Evolutionary conservation across 2,888 invertebrate species (phyloP), one percentile per base, ranked within the genome.

Genomic region (Hedya salicella): DNA sequence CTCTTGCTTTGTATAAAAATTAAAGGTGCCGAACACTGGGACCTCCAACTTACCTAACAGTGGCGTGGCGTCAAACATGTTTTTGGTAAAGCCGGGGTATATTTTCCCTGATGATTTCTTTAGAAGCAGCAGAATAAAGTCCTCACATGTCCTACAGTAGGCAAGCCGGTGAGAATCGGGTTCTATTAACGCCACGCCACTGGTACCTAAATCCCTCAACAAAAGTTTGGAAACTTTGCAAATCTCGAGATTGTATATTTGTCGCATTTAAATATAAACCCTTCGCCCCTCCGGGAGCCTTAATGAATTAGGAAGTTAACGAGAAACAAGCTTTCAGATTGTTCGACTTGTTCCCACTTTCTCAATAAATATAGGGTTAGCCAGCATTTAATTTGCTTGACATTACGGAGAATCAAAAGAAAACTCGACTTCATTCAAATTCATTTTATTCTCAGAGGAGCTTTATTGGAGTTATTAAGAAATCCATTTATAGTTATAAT

Each of bases 271-370:
- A 63, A 54, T 44, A 13, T 46, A 57, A 56, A 32, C 17, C 46
- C 21, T 48, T 21, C 46, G 32, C 16, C 61, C 46, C 42, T 42
- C 32, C 25, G 39, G 48, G 13, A 9, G 40, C 21, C 56, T 61
- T 50, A 62, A 62, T 62, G 42, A 52, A 62, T 62, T 62, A 62
- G 52, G 42, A 52, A 60, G 60, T 52, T 61, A 61, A 60, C 46
- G 39, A n/a, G 32, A 62, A 62, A 54, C 54, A 52, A 62, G 61
- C 14, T 19, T 32, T 40, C 42, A 19, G 52, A 62, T 52, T 62
- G 61, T 52, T 42, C 39, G 44, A 62, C 52, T 62, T 57, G 48
- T 48, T 52, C 11, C 42, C 17, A 21, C 11, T 48, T n/a, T 36
- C 50, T 46, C 46, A 14, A 59, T 44, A 52, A 62, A 61, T 61